Conservation (phyloP, 2,888 invertebrate species). For the Gonocerus acuteangulatus region DNA sequence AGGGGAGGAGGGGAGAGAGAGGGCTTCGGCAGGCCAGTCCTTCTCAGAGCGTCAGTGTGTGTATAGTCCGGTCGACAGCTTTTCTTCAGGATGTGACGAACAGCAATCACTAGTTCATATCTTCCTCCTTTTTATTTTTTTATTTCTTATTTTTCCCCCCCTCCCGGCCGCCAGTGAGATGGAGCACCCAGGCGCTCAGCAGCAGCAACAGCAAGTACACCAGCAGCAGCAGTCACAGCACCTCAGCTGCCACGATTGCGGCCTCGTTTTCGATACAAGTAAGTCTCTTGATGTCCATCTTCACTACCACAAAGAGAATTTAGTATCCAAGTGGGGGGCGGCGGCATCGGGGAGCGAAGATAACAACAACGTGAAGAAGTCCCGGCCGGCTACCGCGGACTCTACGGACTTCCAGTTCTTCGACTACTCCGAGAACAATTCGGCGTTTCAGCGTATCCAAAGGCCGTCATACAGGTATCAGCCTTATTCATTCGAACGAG, state of each 20-base stretch:
- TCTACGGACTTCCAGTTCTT: slow-evolving; percentile 54
- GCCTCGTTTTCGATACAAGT: slow-evolving; percentile 63
- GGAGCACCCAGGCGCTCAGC: slow-evolving; percentile 1
- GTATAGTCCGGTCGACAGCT: neutral
- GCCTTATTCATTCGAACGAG: slow-evolving; percentile 42
- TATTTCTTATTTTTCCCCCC: slow-evolving; percentile 17
- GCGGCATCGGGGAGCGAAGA: slow-evolving; percentile 47
- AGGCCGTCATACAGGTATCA: slow-evolving; percentile 33
- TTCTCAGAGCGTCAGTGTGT: neutral
- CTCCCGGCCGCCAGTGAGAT: slow-evolving; percentile 14
- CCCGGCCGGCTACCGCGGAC: slow-evolving; percentile 54
- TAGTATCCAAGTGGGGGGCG: slow-evolving; percentile 62
- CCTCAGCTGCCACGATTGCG: slow-evolving; percentile 68
- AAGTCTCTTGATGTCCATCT: slow-evolving; percentile 72
- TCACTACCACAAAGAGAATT: slow-evolving; percentile 70
- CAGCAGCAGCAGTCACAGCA: slow-evolving; percentile 13
- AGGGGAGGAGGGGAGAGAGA: neutral
- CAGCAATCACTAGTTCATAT: neutral
- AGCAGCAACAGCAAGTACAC: neutral
- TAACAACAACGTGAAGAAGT: slow-evolving; percentile 41
- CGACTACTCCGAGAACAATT: slow-evolving; percentile 44
- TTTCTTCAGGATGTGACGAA: slow-evolving; percentile 17
- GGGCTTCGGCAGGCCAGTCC: neutral
- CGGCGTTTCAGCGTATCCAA: slow-evolving; percentile 43
- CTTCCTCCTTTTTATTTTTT: slow-evolving; percentile 29